Evolutionary conservation across 2,797 vertebrate genomes (phyloP).

Genomic region (Harpagifer antarcticus): DNA sequence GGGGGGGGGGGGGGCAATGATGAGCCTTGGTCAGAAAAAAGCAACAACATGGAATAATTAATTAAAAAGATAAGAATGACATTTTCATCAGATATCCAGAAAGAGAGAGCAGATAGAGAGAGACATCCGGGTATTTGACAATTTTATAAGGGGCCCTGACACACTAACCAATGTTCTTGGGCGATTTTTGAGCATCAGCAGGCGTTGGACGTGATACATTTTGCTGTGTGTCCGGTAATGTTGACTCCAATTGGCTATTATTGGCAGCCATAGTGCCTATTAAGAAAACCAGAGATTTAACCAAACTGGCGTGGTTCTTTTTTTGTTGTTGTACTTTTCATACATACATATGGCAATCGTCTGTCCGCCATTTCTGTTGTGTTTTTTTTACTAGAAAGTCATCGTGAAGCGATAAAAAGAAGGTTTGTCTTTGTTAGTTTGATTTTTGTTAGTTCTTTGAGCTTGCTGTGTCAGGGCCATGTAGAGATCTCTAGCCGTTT

Average conservation of each 20-base stretch:
- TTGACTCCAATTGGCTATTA: neutral
- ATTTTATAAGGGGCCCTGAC: neutral
- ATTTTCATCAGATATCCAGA: constrained; percentile 33
- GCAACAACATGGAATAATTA: constrained; percentile 37
- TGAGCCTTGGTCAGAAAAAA: constrained; percentile 50
- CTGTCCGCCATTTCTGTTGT: neutral
- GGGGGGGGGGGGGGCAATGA: constrained; percentile 10
- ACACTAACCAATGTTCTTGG: constrained; percentile 1
- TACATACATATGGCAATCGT: neutral
- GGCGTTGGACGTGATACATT: neutral
- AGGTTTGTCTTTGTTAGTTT: neutral
- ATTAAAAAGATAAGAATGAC: neutral
- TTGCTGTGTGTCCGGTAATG: neutral
- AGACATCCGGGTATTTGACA: neutral
- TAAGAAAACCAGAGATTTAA: neutral
- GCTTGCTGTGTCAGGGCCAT: neutral
- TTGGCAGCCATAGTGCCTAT: neutral
- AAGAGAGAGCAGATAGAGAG: neutral
- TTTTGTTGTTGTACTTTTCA: neutral
- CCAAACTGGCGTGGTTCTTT: neutral
- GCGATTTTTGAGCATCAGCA: neutral
- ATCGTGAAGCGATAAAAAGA: neutral
- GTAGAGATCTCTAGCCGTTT: constrained; percentile 16
- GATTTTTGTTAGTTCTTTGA: neutral
- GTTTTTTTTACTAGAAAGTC: neutral